A percentile compares a stretch with the other conserved stretches of the same genome.
Evolutionary conservation across 1,140 invertebrate genomes (phyloP).

Genomic region (Bemisia tabaci): DNA sequence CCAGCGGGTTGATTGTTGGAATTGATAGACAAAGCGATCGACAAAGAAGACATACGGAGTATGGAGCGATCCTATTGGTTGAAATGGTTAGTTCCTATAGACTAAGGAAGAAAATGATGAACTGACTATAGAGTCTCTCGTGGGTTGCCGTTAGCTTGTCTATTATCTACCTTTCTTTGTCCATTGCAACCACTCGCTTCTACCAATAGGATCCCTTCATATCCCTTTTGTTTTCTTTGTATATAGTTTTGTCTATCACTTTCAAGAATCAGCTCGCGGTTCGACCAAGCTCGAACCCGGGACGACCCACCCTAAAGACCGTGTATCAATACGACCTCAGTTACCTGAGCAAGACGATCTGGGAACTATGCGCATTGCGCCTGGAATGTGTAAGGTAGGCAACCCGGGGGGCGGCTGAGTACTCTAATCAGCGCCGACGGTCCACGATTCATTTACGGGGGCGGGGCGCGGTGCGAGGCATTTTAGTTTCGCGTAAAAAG

Average conservation of each 20-base stretch:
- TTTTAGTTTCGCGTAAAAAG: neutral
- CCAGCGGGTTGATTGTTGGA: too few species aligned
- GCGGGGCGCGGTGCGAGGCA: neutral
- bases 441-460: neutral
- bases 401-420: neutral
- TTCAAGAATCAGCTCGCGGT: neutral
- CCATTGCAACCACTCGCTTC: too few species aligned
- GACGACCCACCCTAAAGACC: neutral
- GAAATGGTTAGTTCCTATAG: too few species aligned
- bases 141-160: too few species aligned
- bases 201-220: neutral
- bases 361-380: neutral
- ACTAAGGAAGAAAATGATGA: too few species aligned
- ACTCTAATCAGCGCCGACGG: neutral
- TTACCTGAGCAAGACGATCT: too few species aligned
- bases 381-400: neutral
- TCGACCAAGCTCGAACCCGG: neutral
- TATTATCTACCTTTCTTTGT: too few species aligned
- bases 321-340: too few species aligned
- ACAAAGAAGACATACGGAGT: too few species aligned
- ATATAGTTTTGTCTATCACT: neutral
- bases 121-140: too few species aligned
- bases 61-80: too few species aligned
- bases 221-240: neutral
- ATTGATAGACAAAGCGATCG: too few species aligned